Evolutionary conservation across 2,113 vertebrate species (phyloP).

Genomic region (Ardeotis arabs): DNA sequence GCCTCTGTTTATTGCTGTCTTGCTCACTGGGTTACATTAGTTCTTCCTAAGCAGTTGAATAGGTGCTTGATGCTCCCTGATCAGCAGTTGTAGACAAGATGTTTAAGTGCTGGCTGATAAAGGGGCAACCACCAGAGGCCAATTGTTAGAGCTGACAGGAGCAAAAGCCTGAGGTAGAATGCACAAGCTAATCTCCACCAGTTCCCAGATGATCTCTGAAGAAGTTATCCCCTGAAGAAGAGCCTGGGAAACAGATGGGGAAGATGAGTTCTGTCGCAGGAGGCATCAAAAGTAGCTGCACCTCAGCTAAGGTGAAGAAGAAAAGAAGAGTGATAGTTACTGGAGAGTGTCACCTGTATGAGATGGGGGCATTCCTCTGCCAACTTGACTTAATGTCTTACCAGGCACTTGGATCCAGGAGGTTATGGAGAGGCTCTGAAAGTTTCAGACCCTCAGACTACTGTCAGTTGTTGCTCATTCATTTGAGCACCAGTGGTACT

Average conservation of each 20-base stretch:
- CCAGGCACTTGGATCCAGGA: background rate
- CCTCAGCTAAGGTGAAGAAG: background rate
- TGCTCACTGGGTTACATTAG: background rate
- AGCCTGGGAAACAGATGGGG: background rate
- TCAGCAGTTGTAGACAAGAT: background rate
- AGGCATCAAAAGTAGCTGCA: background rate
- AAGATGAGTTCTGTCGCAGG: background rate
- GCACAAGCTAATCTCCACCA: background rate
- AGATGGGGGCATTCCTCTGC: background rate
- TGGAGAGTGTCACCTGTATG: rapidly evolving
- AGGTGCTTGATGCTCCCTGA: background rate
- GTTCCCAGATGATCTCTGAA: background rate
- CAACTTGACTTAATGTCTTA: background rate
- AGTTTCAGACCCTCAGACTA: background rate
- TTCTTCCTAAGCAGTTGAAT: background rate
- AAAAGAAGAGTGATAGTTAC: background rate
- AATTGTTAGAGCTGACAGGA: no score
- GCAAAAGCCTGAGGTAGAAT: no score
- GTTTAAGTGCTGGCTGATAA: background rate
- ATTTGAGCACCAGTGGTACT: background rate
- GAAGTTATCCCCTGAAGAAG: background rate
- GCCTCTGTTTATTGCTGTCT: background rate
- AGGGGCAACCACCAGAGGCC: background rate
- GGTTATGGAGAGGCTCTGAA: background rate
- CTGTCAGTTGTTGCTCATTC: background rate